phyloP scores from a whole-genome alignment of 2,797 vertebrate species.

The Linurgus olivaceus region DNA sequence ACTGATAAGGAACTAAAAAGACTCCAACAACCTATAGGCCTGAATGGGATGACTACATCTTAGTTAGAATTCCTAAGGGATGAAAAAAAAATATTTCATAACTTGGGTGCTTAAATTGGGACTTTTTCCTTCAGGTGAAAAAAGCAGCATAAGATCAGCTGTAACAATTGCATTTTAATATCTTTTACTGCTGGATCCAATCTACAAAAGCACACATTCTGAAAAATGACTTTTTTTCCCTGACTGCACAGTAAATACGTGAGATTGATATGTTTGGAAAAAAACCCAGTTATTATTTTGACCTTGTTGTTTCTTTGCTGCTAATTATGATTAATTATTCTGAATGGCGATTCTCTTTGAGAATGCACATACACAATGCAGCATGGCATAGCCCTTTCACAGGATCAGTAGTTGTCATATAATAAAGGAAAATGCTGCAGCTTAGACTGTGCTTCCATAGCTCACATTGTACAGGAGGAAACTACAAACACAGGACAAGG shows the following conservation, averaged over 20 bases:
- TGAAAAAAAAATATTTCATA: conserved; percentile 39
- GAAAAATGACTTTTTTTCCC: not conserved
- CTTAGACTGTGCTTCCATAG: not conserved
- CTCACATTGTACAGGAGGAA: not conserved
- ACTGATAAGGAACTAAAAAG: conserved; percentile 46
- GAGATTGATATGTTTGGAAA: not conserved
- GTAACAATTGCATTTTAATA: not conserved
- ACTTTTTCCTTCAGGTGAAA: conserved; percentile 17
- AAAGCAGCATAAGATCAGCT: not conserved
- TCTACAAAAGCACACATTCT: not conserved
- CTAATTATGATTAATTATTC: conserved; percentile 24
- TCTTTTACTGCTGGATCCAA: conserved; percentile 13
- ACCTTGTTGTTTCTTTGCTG: not conserved
- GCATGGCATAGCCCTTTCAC: not conserved
- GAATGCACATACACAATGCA: not conserved
- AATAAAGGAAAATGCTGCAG: not conserved
- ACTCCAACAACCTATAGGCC: not conserved
- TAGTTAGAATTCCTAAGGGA: conserved; percentile 34
- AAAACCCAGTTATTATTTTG: not conserved
- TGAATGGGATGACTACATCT: not conserved
- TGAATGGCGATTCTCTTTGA: not conserved
- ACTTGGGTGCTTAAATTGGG: conserved; percentile 25
- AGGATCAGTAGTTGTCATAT: not conserved
- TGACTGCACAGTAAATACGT: not conserved
- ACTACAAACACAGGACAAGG: not conserved